Evolutionary conservation across 1,140 invertebrate species (phyloP), one percentile per base, ranked within the genome.

Genomic region (Linepithema humile): DNA sequence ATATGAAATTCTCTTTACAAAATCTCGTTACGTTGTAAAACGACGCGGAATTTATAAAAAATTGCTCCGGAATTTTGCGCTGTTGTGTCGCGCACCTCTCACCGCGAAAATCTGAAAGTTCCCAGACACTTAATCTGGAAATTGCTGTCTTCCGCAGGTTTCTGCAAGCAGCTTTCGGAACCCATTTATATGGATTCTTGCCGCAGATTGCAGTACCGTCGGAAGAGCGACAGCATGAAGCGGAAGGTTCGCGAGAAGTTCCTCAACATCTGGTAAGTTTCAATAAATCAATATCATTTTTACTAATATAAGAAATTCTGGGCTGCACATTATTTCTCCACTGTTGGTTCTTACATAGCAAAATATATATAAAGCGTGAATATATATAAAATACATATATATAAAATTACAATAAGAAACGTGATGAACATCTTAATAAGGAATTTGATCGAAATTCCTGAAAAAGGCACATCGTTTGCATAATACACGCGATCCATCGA

Each of bases 181-280:
- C 95, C 95, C 38, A 92, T 96, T 84, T 96, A 95, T 43, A 95
- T 93, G 38, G 95, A 95, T 85, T 94, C 95, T 84, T 95, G 95
- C 90, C 93, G 94, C 55, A 93, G 95, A 89, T 94, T 96, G 80
- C 95, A 96, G 85, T 96, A 96, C 91, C 93, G 96, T 72, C 94
- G 96, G 75, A 96, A 96, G 92, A 96, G 96, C 86, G 95, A 96
- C 90, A 95, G 95, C 55, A 95, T 96, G 70, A 96, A 96, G 89
- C 95, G 95, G 89, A 93, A 94, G 82, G 96, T 97, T 45, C 96
- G 96, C 88, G 95, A 97, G 91, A 96, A 96, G 92, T 97, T 97
- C 92, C 94, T 95, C 83, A 95, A 96, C 92, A 96, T 97, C 89
- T 96, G 96, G 96, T 97, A 90, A 95, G 95, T 95, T 67, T 12